Evolutionary conservation across 2,797 vertebrate species (phyloP).

Genomic region (Pelobates cultripes): DNA sequence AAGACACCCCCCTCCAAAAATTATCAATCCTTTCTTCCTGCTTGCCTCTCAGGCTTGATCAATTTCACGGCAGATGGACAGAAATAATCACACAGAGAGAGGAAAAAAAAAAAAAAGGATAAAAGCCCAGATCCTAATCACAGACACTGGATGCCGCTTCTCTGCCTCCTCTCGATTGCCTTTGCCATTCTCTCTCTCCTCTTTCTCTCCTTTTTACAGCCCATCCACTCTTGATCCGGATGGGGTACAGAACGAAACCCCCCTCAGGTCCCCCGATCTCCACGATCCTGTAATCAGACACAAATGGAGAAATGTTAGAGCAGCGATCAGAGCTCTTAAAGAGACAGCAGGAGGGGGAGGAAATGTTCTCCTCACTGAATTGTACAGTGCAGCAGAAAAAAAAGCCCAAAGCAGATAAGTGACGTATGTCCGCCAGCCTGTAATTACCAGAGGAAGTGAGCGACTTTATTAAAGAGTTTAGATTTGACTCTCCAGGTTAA

Average conservation of each 20-base stretch:
- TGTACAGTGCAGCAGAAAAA: conserved; percentile 65
- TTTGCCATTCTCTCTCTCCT: conserved; percentile 36
- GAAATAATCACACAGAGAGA: neutral
- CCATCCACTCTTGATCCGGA: conserved; percentile 38
- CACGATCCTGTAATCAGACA: conserved; percentile 41
- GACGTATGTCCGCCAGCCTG: conserved; percentile 83
- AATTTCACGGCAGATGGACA: conserved; percentile 26
- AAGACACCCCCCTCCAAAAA: conserved; percentile 27
- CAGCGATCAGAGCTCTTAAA: conserved; percentile 68
- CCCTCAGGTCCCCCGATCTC: conserved; percentile 58
- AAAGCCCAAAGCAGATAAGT: conserved; percentile 67
- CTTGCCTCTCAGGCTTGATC: neutral
- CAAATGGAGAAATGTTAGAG: conserved; percentile 47
- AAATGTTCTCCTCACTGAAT: conserved; percentile 48
- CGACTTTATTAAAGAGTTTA: conserved; percentile 65
- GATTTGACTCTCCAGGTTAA: conserved; percentile 45
- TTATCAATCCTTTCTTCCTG: conserved; percentile 6
- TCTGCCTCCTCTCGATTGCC: neutral
- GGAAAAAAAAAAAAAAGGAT: neutral
- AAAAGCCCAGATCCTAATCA: conserved; percentile 41
- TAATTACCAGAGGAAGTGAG: conserved; percentile 78
- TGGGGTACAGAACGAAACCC: conserved; percentile 34
- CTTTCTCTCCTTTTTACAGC: conserved; percentile 11
- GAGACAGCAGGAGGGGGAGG: conserved; percentile 41
- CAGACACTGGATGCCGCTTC: conserved; percentile 58